phyloP scores from a whole-genome alignment of 2,797 vertebrate genomes.

The Sternarchorhynchus goeldii region DNA sequence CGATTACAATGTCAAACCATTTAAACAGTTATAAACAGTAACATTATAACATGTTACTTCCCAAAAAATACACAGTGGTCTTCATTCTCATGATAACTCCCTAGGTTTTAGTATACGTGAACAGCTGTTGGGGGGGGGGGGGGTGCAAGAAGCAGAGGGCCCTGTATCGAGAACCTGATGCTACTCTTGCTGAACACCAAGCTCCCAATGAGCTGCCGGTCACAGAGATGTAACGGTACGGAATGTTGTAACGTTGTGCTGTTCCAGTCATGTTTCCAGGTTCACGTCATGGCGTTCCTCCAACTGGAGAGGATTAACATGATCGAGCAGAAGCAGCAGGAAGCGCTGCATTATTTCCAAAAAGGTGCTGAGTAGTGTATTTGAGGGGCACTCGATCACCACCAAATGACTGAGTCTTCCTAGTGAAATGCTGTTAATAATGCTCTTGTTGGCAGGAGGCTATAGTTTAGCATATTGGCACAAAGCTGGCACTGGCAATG shows the following conservation, averaged over 20 bases:
- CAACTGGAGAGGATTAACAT: no score
- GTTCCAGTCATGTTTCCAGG: not conserved
- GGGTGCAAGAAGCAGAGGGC: slow-evolving; percentile 4
- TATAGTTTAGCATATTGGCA: slow-evolving; percentile 43
- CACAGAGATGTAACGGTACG: slow-evolving; percentile 3
- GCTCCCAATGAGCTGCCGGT: slow-evolving; percentile 6
- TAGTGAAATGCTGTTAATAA: not conserved
- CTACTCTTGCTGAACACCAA: slow-evolving; percentile 13
- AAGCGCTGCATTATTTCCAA: not conserved
- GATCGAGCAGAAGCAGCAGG: not conserved
- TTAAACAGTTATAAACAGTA: not conserved
- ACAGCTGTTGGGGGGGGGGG: not conserved
- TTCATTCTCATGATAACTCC: slow-evolving; percentile 19
- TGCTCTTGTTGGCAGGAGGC: slow-evolving; percentile 18
- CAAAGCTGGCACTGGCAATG: slow-evolving; percentile 30
- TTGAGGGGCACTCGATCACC: not conserved
- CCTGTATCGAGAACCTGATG: not conserved
- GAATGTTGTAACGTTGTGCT: not conserved
- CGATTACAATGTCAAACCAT: not conserved
- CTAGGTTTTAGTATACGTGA: slow-evolving; percentile 16
- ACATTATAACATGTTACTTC: not conserved
- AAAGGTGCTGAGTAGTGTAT: not conserved
- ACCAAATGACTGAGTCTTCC: not conserved
- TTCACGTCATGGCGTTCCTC: no score
- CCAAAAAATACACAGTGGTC: slow-evolving; percentile 7